These are phyloP conservation scores for Oxytorus armatus DNA, from an alignment of 2,888 invertebrate species.

Conservation along the genomic window DNA sequence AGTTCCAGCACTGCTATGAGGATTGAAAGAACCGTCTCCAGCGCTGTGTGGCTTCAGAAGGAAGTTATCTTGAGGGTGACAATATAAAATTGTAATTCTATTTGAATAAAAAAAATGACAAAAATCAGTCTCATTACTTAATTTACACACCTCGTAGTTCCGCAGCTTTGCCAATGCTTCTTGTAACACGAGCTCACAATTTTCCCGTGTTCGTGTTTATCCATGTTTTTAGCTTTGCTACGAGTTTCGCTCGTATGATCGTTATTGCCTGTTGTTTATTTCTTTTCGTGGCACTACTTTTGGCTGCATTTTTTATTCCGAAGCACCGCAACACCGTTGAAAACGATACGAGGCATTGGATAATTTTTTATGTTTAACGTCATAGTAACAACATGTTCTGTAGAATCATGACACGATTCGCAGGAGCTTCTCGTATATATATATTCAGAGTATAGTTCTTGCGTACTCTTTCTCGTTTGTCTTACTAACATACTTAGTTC, in stretches of 20 bases:
- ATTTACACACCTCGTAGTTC: too few relatives aligned
- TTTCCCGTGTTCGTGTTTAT: background rate
- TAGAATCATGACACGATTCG: constrained; percentile 1
- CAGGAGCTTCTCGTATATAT: background rate
- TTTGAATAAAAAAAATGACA: too few relatives aligned
- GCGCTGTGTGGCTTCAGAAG: too few relatives aligned
- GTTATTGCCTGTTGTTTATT: background rate
- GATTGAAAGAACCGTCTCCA: too few relatives aligned
- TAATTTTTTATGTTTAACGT: background rate
- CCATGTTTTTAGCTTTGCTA: background rate
- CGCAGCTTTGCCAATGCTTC: too few relatives aligned
- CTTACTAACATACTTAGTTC: constrained; percentile 3
- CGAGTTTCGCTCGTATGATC: too few relatives aligned
- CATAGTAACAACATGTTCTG: background rate
- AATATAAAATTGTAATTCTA: too few relatives aligned
- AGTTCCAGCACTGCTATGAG: too few relatives aligned
- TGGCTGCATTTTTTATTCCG: background rate
- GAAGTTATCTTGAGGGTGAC: too few relatives aligned
- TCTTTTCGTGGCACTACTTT: background rate
- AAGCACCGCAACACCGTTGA: background rate
- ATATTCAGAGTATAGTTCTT: background rate
- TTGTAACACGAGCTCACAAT: background rate
- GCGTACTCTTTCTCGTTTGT: constrained; percentile 1
- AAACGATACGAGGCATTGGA: background rate
- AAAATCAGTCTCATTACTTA: too few relatives aligned